Conservation (phyloP, 1,140 invertebrate species). For the Platyscapa corneri region DNA sequence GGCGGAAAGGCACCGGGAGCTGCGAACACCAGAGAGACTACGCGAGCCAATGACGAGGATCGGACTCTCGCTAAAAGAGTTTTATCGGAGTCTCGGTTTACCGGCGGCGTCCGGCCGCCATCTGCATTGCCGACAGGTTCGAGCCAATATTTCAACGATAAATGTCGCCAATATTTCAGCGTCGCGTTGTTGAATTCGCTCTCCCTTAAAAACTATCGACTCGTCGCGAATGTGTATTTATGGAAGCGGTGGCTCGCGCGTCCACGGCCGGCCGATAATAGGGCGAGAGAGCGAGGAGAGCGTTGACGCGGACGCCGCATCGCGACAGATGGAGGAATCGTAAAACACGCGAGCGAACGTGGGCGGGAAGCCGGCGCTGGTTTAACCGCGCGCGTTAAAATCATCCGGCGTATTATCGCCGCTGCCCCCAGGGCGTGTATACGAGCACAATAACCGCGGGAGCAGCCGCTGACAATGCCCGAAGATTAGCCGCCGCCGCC, state of each 20-base stretch:
- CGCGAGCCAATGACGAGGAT: too few species aligned
- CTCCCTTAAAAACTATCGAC: background rate
- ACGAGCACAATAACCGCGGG: background rate
- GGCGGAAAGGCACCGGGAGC: too few species aligned
- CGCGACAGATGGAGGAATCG: slow-evolving; percentile 18
- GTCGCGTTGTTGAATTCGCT: background rate
- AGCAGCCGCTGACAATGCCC: background rate
- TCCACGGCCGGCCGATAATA: background rate
- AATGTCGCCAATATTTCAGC: background rate
- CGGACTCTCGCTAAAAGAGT: too few species aligned
- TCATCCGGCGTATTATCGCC: slow-evolving; percentile 4
- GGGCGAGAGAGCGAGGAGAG: background rate
- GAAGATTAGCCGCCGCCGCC: slow-evolving; percentile 12
- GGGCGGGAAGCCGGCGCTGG: background rate
- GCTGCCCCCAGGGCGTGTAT: background rate
- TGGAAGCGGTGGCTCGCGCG: background rate
- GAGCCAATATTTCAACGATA: background rate
- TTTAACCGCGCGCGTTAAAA: background rate
- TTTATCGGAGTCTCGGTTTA: too few species aligned
- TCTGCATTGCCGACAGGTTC: too few species aligned
- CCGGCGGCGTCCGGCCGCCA: too few species aligned
- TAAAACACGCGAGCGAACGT: background rate
- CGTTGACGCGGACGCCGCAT: background rate
- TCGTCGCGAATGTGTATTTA: background rate
- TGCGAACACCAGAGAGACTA: too few species aligned